Conservation (phyloP, 1,140 invertebrate genomes). For the Cyclargus thomasi region DNA sequence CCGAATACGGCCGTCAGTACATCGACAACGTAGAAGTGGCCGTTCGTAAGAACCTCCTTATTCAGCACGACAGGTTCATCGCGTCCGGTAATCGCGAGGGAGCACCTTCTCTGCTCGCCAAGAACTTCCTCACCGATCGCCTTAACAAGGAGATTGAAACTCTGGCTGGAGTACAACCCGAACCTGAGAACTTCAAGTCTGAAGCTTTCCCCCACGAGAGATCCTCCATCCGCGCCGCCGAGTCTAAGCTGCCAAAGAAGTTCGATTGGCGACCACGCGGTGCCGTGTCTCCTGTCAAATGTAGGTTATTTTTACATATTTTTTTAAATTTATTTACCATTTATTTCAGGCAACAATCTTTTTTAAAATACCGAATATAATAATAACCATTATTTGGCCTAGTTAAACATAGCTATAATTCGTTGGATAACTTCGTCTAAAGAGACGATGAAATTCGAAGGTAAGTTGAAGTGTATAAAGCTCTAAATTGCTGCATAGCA, state of each 20-base stretch:
- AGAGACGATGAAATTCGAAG: too few species aligned
- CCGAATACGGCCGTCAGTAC: conserved; percentile 38
- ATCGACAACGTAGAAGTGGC: conserved; percentile 43
- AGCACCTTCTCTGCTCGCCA: conserved; percentile 34
- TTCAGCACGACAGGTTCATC: conserved; percentile 40
- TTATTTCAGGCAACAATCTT: too few species aligned
- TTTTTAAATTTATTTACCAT: too few species aligned
- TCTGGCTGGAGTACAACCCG: conserved; percentile 30
- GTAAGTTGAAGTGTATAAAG: too few species aligned
- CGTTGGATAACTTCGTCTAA: too few species aligned
- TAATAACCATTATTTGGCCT: too few species aligned
- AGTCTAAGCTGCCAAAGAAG: conserved; percentile 26
- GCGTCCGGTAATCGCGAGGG: conserved; percentile 46
- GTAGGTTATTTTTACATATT: too few species aligned
- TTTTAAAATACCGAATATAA: too few species aligned
- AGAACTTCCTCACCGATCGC: conserved; percentile 44
- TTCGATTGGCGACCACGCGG: conserved; percentile 56
- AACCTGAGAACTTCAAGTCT: conserved; percentile 24
- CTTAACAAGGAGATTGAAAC: conserved; percentile 36
- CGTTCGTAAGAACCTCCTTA: conserved; percentile 46
- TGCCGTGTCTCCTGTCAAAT: conserved; percentile 41
- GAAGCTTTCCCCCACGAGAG: conserved; percentile 37
- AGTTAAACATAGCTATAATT: too few species aligned
- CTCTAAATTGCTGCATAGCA: too few species aligned
- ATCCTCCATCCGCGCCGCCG: conserved; percentile 23